Evolutionary conservation across 2,113 vertebrate species (phyloP), one percentile per base, ranked within the genome.

Genomic region (Lates calcarifer): DNA sequence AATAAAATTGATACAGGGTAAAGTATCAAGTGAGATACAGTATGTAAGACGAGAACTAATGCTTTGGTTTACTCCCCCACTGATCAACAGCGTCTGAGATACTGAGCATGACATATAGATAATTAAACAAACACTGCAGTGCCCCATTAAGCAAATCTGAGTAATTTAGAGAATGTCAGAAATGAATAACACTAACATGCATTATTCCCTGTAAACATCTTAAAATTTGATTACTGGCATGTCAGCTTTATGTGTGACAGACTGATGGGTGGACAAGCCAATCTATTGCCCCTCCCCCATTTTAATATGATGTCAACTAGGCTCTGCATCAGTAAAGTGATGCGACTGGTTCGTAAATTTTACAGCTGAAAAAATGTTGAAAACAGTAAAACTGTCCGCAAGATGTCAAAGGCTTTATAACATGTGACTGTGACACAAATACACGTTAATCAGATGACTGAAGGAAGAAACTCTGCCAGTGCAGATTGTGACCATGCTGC

Each of bases 161-260:
- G 60, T 73, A 77, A 85, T 73, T 77, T 26, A 67, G 15, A 37
- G 33, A 77, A 63, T 68, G 67, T 6, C 31, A 64, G n/a, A 20
- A 74, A 43, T 74, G 26, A 69, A 68, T 37, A 64, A 74, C n/a
- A n/a, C n/a, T 33, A 39, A 14, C 26, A 14, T 69, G 26, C 33
- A 64, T 74, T 74, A 69, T 51, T 77, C 69, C 68, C 72, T 12
- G 6, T 26, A 82, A 63, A n/a, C 57, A 35, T 69, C 69, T 78
- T 82, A 41, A 68, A 73, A 62, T 77, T 57, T 56, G 53, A 77
- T 81, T 47, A 68, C 66, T 3, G 2, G 12, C 43, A 68, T 63
- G 67, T 41, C 62, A 68, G 56, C 47, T 56, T 15, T 47, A 56
- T 77, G 66, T 74, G 33, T 66, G 58, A 60, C 39, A 66, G 66